Conservation (phyloP, 2,797 vertebrate genomes). For the Eutrigla gurnardus region DNA sequence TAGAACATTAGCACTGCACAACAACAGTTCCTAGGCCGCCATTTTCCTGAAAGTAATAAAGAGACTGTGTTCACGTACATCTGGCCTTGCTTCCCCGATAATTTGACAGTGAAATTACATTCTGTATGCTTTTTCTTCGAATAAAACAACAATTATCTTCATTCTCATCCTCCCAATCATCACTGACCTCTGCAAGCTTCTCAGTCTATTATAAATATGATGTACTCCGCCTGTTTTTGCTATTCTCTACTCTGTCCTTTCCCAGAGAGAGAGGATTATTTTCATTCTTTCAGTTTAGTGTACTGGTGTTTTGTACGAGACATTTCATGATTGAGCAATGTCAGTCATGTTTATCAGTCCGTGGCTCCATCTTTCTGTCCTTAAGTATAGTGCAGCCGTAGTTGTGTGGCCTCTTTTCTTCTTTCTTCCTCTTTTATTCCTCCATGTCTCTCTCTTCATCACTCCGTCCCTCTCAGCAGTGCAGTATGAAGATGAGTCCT, state of each 20-base stretch:
- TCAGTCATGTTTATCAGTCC: not conserved
- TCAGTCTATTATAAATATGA: not conserved
- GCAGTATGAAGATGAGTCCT: conserved; percentile 19
- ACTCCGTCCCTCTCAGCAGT: not conserved
- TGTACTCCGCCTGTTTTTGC: not conserved
- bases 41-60: no score
- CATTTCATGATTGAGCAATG: not conserved
- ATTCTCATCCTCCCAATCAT: not conserved
- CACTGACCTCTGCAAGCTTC: not conserved
- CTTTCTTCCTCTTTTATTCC: not conserved
- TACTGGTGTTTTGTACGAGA: not conserved
- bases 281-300: not conserved
- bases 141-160: no score
- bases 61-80: no score
- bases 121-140: no score
- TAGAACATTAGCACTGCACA: not conserved
- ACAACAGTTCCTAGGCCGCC: not conserved
- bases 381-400: not conserved
- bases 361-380: not conserved
- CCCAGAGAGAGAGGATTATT: no score
- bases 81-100: not conserved
- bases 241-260: not conserved
- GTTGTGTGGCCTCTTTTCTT: not conserved
- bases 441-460: not conserved
- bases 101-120: not conserved